These are phyloP conservation scores for Anisognathus igniventris DNA, from an alignment of 2,797 vertebrate genomes.

Conservation along the genomic window DNA sequence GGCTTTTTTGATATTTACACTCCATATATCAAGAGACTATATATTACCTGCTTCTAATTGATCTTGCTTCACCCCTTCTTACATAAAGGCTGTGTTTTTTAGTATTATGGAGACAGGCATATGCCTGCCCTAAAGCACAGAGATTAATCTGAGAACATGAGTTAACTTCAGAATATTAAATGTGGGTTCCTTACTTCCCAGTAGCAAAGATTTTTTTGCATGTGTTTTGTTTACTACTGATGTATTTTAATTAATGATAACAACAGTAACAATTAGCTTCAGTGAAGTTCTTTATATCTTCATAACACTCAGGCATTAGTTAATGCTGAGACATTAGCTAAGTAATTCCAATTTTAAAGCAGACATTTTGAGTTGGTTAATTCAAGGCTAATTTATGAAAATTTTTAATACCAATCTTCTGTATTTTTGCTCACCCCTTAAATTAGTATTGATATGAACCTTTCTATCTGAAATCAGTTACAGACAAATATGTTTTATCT, in stretches of 20 bases:
- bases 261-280: constrained; percentile 5
- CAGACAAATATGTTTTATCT: not conserved
- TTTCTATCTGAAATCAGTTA: not conserved
- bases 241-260: constrained; percentile 32
- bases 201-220: not conserved
- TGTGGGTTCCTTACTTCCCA: not conserved
- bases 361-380: not conserved
- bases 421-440: not conserved
- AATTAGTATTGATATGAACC: not conserved
- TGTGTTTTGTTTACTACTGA: constrained; percentile 22
- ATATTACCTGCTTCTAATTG: not conserved
- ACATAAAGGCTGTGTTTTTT: not conserved
- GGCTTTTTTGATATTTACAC: not conserved
- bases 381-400: constrained; percentile 3
- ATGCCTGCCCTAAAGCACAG: not conserved
- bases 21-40: not conserved
- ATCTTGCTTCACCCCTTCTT: not conserved
- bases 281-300: not conserved
- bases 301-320: not conserved
- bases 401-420: not conserved
- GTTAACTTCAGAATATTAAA: not conserved
- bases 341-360: constrained; percentile 21
- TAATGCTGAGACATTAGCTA: not conserved
- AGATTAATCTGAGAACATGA: not conserved
- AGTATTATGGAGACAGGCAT: not conserved